Base-by-base conservation (phyloP, 2,113 vertebrate species). In the Corythaeola cristata region DNA sequence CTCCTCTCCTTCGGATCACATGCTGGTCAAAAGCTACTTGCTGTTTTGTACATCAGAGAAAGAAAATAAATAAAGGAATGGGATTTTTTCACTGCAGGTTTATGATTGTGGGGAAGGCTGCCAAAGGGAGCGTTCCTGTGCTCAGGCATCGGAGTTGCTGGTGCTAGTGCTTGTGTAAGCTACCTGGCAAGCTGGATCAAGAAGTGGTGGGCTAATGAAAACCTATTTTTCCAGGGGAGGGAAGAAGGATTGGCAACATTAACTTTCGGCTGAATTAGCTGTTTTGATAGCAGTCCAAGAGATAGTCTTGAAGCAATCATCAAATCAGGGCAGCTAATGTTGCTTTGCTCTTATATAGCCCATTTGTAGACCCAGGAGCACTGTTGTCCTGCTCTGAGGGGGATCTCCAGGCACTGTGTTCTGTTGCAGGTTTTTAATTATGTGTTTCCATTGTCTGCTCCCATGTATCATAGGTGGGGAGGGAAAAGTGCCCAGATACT, bases 251-350 rank as follows among this genome's bases (percentile, higher is more conserved):
- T 63, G 55, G 56, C 37, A 75, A 27, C 16, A 6, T 39, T 74
- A 39, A 59, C 78, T 91, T 94, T 75, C 52, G 78, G 33, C 60
- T 85, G 76, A 90, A 90, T 94, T 93, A 89, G n/a, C 60, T 91
- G 56, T 95, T 92, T 78, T 49, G 64, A 27, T 39, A 60, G 60
- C 15, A 47, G 52, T 89, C 68, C 87, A 89, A 72, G 64, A 80
- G 59, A 37, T 3, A 69, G 8, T 47, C 76, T 89, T 84, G 79
- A 27, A 90, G 47, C 68, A 81, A 2, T 45, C n/a, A 47, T 15
- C 33, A 35, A 69, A 84, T 63, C 22, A 45, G 88, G 80, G 73
- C 50, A 89, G 63, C 16, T 58, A 6, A 12, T 14, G 75, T 50
- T 76, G 52, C 60, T 47, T 78, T 79, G 60, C 52, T 83, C 7